These are phyloP conservation scores for Orthosia cruda DNA, from an alignment of 2,888 invertebrate genomes.

Conservation along the genomic window DNA sequence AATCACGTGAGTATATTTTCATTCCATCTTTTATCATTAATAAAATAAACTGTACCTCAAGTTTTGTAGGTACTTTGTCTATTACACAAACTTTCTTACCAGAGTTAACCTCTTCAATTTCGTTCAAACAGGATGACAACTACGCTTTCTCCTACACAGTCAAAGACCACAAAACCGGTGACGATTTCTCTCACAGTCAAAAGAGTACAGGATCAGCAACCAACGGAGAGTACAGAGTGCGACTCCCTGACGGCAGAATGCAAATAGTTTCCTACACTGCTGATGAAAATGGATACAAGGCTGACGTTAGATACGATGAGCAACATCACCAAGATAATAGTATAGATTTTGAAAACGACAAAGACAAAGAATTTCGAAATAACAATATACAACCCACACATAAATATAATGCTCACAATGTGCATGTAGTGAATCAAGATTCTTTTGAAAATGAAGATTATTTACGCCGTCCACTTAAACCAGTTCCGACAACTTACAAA, in stretches of 20 bases:
- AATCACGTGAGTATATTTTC: conserved; percentile 74
- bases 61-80: too few species aligned
- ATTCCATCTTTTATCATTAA: too few species aligned
- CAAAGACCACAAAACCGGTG: conserved; percentile 92
- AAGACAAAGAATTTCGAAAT: conserved; percentile 46
- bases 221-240: conserved; percentile 93
- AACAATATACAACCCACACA: conserved; percentile 44
- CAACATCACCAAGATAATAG: conserved; percentile 73
- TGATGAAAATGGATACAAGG: conserved; percentile 93
- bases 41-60: too few species aligned
- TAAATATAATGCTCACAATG: conserved; percentile 31
- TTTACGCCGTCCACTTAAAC: conserved; percentile 47
- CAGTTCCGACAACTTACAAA: conserved; percentile 4
- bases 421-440: conserved; percentile 50
- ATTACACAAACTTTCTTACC: neutral
- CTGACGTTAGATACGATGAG: conserved; percentile 93
- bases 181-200: conserved; percentile 94
- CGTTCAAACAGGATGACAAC: conserved; percentile 84
- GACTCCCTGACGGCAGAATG: conserved; percentile 93
- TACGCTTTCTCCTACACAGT: conserved; percentile 94
- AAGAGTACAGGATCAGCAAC: conserved; percentile 92
- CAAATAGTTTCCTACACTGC: conserved; percentile 94
- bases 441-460: conserved; percentile 61
- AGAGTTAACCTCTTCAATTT: conserved; percentile 1
- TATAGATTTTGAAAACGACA: conserved; percentile 64